phyloP scores from a whole-genome alignment of 2,113 vertebrate genomes.

The Addax nasomaculatus region DNA sequence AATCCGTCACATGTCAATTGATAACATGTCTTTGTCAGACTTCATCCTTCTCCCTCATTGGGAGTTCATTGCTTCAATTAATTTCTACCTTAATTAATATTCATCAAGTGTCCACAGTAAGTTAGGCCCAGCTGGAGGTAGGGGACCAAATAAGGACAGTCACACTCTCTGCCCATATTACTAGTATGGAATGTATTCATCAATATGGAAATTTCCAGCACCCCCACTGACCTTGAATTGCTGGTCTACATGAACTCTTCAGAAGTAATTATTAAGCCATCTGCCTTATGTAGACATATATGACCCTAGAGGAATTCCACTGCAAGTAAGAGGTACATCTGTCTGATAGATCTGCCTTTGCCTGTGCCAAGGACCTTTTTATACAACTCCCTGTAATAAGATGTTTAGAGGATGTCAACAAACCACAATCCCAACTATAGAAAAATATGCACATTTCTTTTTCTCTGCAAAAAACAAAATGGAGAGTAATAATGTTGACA shows the following conservation, averaged over 20 bases:
- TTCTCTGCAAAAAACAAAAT: slow-evolving; percentile 27
- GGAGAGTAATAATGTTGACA: not conserved
- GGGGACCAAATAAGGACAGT: slow-evolving; percentile 45
- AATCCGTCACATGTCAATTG: slow-evolving; percentile 21
- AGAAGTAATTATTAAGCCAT: slow-evolving; percentile 67
- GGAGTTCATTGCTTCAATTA: slow-evolving; percentile 46
- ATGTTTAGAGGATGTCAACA: slow-evolving; percentile 43
- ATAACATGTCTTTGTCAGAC: slow-evolving; percentile 23
- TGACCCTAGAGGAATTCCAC: slow-evolving; percentile 63
- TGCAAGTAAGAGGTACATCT: slow-evolving; percentile 50
- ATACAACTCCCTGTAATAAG: slow-evolving; percentile 31
- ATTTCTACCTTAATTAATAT: slow-evolving; percentile 62
- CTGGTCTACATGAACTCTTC: slow-evolving; percentile 54
- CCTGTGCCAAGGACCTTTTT: slow-evolving; percentile 27
- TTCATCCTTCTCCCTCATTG: slow-evolving; percentile 38
- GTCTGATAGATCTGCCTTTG: slow-evolving; percentile 44
- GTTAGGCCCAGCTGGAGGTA: not conserved
- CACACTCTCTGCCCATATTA: slow-evolving; percentile 34
- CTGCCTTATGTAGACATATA: slow-evolving; percentile 57
- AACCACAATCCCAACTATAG: slow-evolving; percentile 5
- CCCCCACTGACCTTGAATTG: slow-evolving; percentile 47
- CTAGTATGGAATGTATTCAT: slow-evolving; percentile 47
- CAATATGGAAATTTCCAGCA: slow-evolving; percentile 50
- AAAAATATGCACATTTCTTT: slow-evolving; percentile 23
- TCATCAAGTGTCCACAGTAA: slow-evolving; percentile 41